A percentile compares a stretch with the other conserved stretches of the same genome.
phyloP scores from a whole-genome alignment of 2,113 vertebrate genomes.

The Sorex araneus region DNA sequence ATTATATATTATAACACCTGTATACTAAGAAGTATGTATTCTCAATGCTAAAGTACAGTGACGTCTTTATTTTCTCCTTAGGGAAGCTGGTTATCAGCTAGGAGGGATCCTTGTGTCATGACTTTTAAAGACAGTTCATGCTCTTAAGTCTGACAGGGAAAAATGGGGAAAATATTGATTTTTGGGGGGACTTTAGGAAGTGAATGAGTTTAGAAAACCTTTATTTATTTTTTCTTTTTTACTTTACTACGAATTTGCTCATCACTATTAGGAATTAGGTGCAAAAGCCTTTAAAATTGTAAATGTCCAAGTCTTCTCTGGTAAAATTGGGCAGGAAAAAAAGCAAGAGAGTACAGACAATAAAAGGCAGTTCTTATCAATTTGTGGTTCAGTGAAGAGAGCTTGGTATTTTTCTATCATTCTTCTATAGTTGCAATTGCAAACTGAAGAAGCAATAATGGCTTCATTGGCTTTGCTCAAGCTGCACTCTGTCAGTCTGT shows the following conservation, averaged over 20 bases:
- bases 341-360: not conserved
- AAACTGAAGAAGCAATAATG: not conserved
- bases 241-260: not conserved
- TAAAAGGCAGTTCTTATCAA: not conserved
- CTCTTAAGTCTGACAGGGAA: not conserved
- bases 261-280: not conserved
- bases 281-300: not conserved
- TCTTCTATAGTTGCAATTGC: not conserved
- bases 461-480: not conserved
- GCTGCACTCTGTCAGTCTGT: accelerated
- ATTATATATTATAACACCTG: too few relatives aligned
- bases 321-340: not conserved
- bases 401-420: not conserved
- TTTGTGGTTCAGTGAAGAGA: not conserved
- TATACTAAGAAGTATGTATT: not conserved
- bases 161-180: not conserved
- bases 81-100: not conserved
- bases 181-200: not conserved
- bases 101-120: not conserved
- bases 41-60: not conserved
- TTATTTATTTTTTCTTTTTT: not conserved
- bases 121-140: not conserved
- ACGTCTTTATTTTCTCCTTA: not conserved
- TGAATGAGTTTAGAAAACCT: not conserved
- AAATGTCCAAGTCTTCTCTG: not conserved